These are phyloP conservation scores for Procavia capensis DNA, from an alignment of 2,113 vertebrate genomes.

Conservation along the genomic window DNA sequence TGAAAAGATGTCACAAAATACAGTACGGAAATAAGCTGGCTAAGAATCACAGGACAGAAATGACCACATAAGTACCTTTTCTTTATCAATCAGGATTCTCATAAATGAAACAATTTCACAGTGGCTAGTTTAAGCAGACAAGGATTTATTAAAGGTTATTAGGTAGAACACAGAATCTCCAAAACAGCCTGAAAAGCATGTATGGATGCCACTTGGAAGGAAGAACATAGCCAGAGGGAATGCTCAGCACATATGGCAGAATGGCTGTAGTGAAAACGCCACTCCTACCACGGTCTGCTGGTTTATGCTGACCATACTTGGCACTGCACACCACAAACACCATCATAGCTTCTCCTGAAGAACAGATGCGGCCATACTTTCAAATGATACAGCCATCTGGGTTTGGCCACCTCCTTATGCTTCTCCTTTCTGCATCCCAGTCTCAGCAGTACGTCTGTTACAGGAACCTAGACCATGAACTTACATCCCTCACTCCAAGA, in stretches of 20 bases:
- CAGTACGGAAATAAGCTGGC: not conserved
- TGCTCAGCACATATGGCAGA: not conserved
- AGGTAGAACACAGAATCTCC: not conserved
- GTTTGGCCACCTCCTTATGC: not conserved
- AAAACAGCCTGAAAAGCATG: not conserved
- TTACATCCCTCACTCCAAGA: not conserved
- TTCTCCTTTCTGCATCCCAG: not conserved
- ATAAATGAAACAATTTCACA: not conserved
- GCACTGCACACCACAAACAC: accelerated
- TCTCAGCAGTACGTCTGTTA: not conserved
- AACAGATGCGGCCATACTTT: not conserved
- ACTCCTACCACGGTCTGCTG: not conserved
- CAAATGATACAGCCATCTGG: not conserved
- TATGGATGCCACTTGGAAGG: not conserved
- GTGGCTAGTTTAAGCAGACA: not conserved
- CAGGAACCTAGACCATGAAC: not conserved
- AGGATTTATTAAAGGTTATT: not conserved
- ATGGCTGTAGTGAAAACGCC: not conserved
- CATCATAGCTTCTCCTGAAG: not conserved
- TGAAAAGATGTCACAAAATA: not conserved
- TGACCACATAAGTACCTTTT: not conserved
- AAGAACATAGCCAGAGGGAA: not conserved
- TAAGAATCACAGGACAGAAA: not conserved
- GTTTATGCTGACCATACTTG: not conserved
- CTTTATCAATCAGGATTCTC: not conserved